Evolutionary conservation across 2,113 vertebrate genomes (phyloP).

Genomic region (Pomatostomus ruficeps): DNA sequence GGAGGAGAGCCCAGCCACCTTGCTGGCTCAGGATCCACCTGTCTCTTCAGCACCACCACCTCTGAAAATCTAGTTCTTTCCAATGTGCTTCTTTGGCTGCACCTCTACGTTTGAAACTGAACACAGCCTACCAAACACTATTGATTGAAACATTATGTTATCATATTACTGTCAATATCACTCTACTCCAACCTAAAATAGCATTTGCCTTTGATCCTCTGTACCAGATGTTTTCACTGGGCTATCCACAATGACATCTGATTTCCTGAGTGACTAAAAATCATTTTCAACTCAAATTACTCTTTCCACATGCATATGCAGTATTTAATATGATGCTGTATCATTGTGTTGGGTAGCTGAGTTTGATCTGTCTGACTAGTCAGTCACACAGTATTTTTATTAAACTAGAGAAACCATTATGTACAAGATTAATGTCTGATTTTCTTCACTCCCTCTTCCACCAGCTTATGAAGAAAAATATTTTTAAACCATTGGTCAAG

Average conservation of each 20-base stretch:
- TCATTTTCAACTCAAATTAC: background rate
- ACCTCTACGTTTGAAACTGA: background rate
- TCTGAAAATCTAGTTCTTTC: background rate
- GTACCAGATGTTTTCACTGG: conserved; percentile 24
- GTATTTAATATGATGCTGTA: background rate
- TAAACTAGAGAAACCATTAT: background rate
- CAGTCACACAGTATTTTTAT: background rate
- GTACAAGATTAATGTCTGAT: background rate
- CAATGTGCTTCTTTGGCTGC: background rate
- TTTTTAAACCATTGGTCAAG: background rate
- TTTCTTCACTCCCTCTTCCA: background rate
- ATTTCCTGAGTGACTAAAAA: conserved; percentile 13
- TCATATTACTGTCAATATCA: background rate
- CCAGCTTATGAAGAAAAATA: background rate
- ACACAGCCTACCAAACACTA: background rate
- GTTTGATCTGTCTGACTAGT: background rate
- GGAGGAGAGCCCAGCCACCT: rapidly evolving
- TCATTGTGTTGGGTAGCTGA: background rate
- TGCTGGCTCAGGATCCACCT: background rate
- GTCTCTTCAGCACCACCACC: background rate
- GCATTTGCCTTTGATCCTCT: background rate
- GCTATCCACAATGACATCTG: conserved; percentile 5
- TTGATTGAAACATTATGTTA: conserved; percentile 30
- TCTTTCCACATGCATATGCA: background rate
- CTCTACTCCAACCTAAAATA: conserved; percentile 13